These are phyloP conservation scores for Cranoglanis bouderius DNA, from an alignment of 2,113 vertebrate genomes.

Conservation along the genomic window DNA sequence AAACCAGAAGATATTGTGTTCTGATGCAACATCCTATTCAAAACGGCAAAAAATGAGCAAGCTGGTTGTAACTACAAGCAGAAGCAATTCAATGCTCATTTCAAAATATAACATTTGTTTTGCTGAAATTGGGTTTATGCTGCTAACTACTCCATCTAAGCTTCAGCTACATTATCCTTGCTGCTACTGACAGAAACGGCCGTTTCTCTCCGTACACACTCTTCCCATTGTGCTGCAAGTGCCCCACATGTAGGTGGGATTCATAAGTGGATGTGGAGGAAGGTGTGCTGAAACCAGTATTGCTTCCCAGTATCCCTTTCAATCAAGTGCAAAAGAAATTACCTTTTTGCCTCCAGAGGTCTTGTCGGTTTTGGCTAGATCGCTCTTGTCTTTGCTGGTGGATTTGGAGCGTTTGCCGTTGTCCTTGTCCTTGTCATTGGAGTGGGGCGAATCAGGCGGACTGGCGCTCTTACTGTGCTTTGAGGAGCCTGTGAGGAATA, in stretches of 20 bases:
- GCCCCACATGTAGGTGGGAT: neutral
- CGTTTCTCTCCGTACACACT: neutral
- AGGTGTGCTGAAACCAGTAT: neutral
- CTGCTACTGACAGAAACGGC: neutral
- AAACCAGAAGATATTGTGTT: neutral
- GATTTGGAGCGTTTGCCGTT: constrained; percentile 93
- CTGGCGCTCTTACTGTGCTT: constrained; percentile 94
- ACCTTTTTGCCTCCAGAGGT: constrained; percentile 94
- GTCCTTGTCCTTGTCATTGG: constrained; percentile 92
- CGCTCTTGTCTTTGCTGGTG: constrained; percentile 93
- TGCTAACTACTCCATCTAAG: neutral
- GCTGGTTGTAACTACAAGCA: neutral
- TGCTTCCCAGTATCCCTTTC: neutral
- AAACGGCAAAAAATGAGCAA: neutral
- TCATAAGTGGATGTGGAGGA: neutral
- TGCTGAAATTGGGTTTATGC: neutral
- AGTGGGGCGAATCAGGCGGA: constrained; percentile 89
- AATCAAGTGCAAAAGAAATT: neutral
- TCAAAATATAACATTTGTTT: neutral
- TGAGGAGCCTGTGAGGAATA: constrained; percentile 78
- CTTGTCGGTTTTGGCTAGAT: constrained; percentile 91
- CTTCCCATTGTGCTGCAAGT: neutral
- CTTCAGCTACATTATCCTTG: neutral
- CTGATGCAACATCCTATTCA: neutral
- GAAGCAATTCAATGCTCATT: neutral